These are phyloP conservation scores for Achlya flavicornis DNA, from an alignment of 2,888 invertebrate species.

Conservation along the genomic window DNA sequence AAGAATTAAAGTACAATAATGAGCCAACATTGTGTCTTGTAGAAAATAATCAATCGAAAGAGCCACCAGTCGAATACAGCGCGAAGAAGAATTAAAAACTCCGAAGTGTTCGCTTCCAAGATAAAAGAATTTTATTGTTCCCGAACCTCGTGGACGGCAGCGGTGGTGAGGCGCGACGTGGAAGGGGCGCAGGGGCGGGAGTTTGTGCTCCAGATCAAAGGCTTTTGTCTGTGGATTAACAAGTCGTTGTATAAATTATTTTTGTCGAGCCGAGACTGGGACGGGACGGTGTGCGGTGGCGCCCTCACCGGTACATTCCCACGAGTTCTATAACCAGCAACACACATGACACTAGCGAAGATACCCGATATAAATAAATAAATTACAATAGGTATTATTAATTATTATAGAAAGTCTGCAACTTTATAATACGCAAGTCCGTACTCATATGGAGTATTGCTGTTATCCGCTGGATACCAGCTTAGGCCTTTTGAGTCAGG, in stretches of 20 bases:
- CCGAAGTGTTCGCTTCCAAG: constrained; percentile 8
- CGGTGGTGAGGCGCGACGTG: constrained; percentile 3
- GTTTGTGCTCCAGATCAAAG: constrained; percentile 64
- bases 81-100: constrained; percentile 5
- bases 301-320: background rate
- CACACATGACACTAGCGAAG: background rate
- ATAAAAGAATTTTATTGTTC: constrained; percentile 12
- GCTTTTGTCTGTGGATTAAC: constrained; percentile 69
- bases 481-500: no score
- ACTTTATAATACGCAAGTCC: no score
- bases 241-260: constrained; percentile 56
- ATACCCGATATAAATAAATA: no score
- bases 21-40: background rate
- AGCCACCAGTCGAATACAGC: background rate
- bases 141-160: background rate
- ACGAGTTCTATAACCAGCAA: background rate
- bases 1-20: background rate
- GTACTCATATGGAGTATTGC: no score
- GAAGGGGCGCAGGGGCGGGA: constrained; percentile 31
- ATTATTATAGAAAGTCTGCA: no score
- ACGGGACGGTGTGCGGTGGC: background rate
- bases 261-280: constrained; percentile 26
- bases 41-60: background rate
- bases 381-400: no score
- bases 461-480: no score